Evolutionary conservation across 2,888 invertebrate genomes (phyloP).

Genomic region (Cosmorhoe ocellata): DNA sequence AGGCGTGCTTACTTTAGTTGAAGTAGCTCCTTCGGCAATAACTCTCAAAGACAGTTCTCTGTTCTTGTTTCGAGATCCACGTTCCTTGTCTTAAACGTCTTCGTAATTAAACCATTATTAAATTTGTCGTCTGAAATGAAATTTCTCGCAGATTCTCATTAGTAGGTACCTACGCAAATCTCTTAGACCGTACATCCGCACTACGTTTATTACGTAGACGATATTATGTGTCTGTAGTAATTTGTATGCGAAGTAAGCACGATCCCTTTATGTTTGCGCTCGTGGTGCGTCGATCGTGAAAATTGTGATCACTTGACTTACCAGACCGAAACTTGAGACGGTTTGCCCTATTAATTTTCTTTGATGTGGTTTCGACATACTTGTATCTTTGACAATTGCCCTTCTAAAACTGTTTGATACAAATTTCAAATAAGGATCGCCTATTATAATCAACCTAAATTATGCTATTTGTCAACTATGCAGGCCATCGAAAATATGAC

Average conservation of each 20-base stretch:
- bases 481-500: too few relatives aligned
- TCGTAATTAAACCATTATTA: conserved; percentile 17
- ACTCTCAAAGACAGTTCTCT: conserved; percentile 10
- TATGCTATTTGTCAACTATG: too few relatives aligned
- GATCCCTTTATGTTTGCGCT: conserved; percentile 47
- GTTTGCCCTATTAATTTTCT: conserved; percentile 15
- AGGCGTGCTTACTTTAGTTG: conserved; percentile 10
- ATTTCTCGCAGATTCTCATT: conserved; percentile 16
- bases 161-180: conserved; percentile 6
- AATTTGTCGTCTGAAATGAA: conserved; percentile 12
- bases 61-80: conserved; percentile 13
- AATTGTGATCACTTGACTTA: conserved; percentile 40
- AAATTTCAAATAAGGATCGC: too few relatives aligned
- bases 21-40: conserved; percentile 11
- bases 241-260: conserved; percentile 38
- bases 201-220: conserved; percentile 21
- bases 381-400: background rate
- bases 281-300: conserved; percentile 51
- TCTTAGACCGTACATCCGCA: conserved; percentile 13
- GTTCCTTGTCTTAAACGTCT: conserved; percentile 7
- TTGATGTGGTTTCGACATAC: background rate
- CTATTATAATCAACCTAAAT: too few relatives aligned
- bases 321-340: conserved; percentile 45
- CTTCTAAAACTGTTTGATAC: too few relatives aligned
- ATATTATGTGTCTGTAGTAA: conserved; percentile 21